Percentiles rank a stretch among this genome's conserved stretches.
phyloP scores from a whole-genome alignment of 2,113 vertebrate genomes.

The Xenopus laevis region DNA sequence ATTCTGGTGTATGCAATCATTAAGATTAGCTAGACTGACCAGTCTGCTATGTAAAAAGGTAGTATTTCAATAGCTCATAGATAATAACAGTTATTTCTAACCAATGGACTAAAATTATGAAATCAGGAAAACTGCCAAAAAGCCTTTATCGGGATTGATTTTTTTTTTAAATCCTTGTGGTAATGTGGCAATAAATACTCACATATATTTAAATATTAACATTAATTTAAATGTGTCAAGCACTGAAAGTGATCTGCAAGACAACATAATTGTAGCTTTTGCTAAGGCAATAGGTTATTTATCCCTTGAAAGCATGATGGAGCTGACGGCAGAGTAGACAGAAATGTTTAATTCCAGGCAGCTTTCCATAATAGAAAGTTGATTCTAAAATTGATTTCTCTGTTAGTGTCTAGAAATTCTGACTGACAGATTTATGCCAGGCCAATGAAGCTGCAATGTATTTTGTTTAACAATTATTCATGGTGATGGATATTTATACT shows the following conservation, averaged over 20 bases:
- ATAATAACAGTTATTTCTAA: conserved; percentile 4
- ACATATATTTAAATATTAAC: background rate
- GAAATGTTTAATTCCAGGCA: conserved; percentile 48
- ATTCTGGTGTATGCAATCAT: background rate
- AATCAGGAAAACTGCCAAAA: background rate
- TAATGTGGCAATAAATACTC: background rate
- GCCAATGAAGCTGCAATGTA: conserved; percentile 62
- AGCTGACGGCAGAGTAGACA: conserved; percentile 44
- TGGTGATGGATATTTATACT: conserved; percentile 62
- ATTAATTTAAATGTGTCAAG: conserved; percentile 6
- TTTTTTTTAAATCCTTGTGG: background rate
- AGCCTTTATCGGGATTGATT: conserved; percentile 2
- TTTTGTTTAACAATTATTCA: conserved; percentile 69
- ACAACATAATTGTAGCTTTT: conserved; percentile 34
- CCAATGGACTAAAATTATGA: background rate
- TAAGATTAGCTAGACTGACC: background rate
- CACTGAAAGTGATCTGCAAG: conserved; percentile 7
- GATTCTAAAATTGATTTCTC: conserved; percentile 63
- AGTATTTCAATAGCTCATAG: background rate
- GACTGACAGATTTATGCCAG: conserved; percentile 66
- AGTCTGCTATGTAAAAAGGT: background rate
- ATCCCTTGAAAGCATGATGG: conserved; percentile 44
- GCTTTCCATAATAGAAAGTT: conserved; percentile 48
- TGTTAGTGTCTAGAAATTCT: conserved; percentile 55
- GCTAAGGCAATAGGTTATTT: conserved; percentile 46